Base-by-base conservation (phyloP, 2,797 vertebrate species). In the Microchirus variegatus region DNA sequence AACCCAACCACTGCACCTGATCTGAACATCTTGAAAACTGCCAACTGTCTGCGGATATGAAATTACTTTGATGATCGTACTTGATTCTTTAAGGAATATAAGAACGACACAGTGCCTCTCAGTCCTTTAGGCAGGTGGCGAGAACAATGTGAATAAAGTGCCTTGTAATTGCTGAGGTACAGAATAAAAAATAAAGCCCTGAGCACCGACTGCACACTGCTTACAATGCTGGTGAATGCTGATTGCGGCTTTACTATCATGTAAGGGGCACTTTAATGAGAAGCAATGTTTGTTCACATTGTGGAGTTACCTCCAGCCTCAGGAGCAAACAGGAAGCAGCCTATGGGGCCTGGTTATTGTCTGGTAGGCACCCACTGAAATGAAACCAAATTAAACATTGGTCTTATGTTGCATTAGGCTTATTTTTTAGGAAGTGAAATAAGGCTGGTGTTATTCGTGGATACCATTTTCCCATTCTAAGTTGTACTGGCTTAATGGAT, bases 1-100 rank as follows among this genome's bases (percentile, higher is more conserved):
- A 70, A 83, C 38, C 58, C 68, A 55, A 55, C 63, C 1, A 3
- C 50, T 74, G 78, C 84, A 86, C 84, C 80, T 87, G 87, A 67
- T 83, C 54, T 7, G 14, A 73, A 60, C 67, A 41, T 55, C 69
- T 77, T 78, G 31, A 58, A 83, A 82, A 80, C 77, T 57, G 14
- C 76, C 31, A 77, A 78, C 77, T 50, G 78, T 82, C 72, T 77
- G 69, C 41, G 19, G 80, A 75, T 80, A 68, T 35, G 50, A 50
- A 77, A 37, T 53, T 22, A 36, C 71, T 88, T 78, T 80, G 70
- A 83, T 83, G 64, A 75, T 82, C 71, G 64, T 54, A 26, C 64
- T 70, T 48, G 76, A 73, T 80, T 49, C 53, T 50, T 57, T 0
- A 7, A 46, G 61, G 74, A 60, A 59, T 75, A 82, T 67, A 68